phyloP scores from a whole-genome alignment of 2,797 vertebrate genomes.

The Galagoides demidoff region DNA sequence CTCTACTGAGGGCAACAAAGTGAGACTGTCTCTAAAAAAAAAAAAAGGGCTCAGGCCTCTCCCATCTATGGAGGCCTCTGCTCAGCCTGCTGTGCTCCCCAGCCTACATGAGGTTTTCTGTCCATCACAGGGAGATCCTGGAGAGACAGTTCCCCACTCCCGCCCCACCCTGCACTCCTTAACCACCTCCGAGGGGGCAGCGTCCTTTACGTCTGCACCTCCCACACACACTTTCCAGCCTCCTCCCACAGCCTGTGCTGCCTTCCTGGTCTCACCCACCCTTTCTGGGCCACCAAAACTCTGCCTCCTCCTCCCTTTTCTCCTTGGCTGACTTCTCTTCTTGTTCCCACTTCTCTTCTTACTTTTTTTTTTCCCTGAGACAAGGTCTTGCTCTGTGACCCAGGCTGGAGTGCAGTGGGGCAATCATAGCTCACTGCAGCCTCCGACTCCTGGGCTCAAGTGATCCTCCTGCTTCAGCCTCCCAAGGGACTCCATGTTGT shows the following conservation, averaged over 20 bases:
- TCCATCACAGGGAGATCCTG: background rate
- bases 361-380: background rate
- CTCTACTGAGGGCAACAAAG: background rate
- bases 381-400: too few species aligned
- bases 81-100: background rate
- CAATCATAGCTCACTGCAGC: too few species aligned
- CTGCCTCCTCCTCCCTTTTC: background rate
- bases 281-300: background rate
- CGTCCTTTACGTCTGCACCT: background rate
- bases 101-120: rapidly evolving
- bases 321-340: background rate
- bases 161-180: too few species aligned
- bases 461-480: too few species aligned
- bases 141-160: background rate
- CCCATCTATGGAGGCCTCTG: background rate
- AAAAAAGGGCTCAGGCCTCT: background rate
- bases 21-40: background rate
- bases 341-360: background rate
- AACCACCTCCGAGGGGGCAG: background rate
- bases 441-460: too few species aligned
- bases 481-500: too few species aligned
- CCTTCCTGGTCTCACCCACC: background rate
- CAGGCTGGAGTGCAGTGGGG: too few species aligned
- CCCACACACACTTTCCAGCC: too few species aligned
- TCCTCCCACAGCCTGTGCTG: background rate